phyloP scores from a whole-genome alignment of 2,113 vertebrate genomes.

The Alethe castanea region DNA sequence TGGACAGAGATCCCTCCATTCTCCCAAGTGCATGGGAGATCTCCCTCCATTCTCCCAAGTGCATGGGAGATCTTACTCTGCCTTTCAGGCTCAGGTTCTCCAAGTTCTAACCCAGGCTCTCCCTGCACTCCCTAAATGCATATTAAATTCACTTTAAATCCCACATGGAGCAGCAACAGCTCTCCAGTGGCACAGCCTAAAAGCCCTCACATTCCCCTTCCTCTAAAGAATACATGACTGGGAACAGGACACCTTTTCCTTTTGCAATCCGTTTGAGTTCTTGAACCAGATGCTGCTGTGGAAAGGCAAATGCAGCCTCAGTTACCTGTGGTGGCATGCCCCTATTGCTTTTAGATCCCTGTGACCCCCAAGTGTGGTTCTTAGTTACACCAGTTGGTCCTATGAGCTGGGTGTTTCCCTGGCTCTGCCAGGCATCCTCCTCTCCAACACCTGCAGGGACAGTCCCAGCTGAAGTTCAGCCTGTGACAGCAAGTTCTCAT shows the following conservation, averaged over 20 bases:
- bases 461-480: not conserved
- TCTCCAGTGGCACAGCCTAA: too few relatives aligned
- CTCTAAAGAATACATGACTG: not conserved
- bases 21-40: not conserved
- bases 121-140: not conserved
- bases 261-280: not conserved
- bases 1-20: not conserved
- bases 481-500: not conserved
- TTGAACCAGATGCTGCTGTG: not conserved
- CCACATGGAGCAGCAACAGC: not conserved
- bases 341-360: not conserved
- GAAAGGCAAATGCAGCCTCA: not conserved
- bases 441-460: not conserved
- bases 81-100: not conserved
- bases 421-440: not conserved
- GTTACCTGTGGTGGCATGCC: not conserved
- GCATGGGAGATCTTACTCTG: not conserved
- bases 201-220: not conserved
- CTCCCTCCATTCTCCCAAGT: not conserved
- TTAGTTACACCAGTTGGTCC: not conserved
- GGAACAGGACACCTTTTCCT: not conserved
- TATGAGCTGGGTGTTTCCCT: not conserved
- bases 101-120: not conserved
- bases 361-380: too few relatives aligned
- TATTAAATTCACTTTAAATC: not conserved